Percentiles rank a stretch among this genome's conserved stretches.
Conservation (phyloP, 2,113 vertebrate genomes). For the Bufo gargarizans region DNA sequence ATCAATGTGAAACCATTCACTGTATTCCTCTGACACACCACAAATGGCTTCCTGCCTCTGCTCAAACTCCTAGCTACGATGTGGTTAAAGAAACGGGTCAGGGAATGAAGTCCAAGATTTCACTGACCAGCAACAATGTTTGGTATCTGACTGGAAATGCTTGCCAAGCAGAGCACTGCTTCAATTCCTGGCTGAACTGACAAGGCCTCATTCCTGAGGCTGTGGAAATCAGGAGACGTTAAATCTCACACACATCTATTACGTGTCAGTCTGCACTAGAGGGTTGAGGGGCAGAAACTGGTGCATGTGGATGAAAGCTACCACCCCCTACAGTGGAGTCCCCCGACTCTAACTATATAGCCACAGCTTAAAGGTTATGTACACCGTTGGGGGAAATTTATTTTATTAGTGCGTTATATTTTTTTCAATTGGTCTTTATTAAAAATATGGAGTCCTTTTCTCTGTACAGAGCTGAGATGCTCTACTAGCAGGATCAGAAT, state of each 20-base stretch:
- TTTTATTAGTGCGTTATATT: too few species aligned
- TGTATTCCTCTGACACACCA: neutral
- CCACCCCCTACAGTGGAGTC: too few species aligned
- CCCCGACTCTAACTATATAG: too few species aligned
- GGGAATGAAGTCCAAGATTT: conserved; percentile 19
- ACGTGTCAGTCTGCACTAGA: too few species aligned
- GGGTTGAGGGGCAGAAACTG: too few species aligned
- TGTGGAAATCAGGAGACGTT: neutral
- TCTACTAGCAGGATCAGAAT: too few species aligned
- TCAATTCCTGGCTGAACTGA: neutral
- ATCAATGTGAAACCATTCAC: neutral
- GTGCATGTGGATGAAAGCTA: too few species aligned
- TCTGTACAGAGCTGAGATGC: too few species aligned
- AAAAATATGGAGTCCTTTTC: too few species aligned
- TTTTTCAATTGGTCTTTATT: too few species aligned
- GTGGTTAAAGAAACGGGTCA: conserved; percentile 11
- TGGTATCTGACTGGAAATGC: conserved; percentile 18
- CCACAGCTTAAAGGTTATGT: too few species aligned
- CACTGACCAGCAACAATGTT: conserved; percentile 52
- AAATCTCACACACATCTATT: conserved; percentile 12
- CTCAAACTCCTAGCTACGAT: neutral
- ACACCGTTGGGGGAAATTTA: too few species aligned
- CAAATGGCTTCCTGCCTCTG: neutral
- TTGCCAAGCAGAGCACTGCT: conserved; percentile 26
- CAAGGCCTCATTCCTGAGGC: neutral